These are phyloP conservation scores for Xestia rhomboidea DNA, from an alignment of 2,888 invertebrate species.

Conservation along the genomic window DNA sequence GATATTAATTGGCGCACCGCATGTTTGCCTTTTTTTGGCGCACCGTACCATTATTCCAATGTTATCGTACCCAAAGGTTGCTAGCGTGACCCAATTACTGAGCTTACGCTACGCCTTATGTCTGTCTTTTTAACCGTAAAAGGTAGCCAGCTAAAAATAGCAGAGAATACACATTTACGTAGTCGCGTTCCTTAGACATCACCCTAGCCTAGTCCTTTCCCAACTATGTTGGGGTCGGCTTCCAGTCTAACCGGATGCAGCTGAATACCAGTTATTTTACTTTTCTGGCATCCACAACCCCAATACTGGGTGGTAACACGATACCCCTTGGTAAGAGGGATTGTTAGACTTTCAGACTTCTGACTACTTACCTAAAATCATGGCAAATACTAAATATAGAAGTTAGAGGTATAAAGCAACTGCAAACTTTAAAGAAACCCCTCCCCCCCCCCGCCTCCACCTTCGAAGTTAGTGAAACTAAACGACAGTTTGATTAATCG, in stretches of 20 bases:
- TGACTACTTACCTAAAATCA: not conserved
- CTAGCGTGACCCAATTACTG: slow-evolving; percentile 37
- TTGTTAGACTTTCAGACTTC: not conserved
- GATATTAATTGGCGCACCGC: not conserved
- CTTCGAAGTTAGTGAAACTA: slow-evolving; percentile 28
- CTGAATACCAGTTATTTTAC: not conserved
- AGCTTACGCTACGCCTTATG: not conserved
- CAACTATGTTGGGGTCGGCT: not conserved
- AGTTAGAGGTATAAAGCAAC: not conserved
- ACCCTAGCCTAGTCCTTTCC: not conserved
- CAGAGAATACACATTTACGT: not conserved
- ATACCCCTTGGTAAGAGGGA: not conserved
- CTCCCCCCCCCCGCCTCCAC: not conserved
- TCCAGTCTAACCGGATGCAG: not conserved
- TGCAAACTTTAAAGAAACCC: slow-evolving; percentile 11
- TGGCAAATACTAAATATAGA: not conserved
- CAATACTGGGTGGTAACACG: not conserved
- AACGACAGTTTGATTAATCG: slow-evolving; percentile 43
- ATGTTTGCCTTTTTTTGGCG: slow-evolving; percentile 14
- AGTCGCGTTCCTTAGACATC: not conserved
- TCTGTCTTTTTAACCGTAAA: not conserved
- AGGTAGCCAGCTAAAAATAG: not conserved
- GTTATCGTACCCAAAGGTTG: slow-evolving; percentile 12
- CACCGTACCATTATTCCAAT: slow-evolving; percentile 14
- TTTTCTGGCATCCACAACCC: not conserved